Conservation (phyloP, 1,140 invertebrate genomes). For the Epicauta chinensis region DNA sequence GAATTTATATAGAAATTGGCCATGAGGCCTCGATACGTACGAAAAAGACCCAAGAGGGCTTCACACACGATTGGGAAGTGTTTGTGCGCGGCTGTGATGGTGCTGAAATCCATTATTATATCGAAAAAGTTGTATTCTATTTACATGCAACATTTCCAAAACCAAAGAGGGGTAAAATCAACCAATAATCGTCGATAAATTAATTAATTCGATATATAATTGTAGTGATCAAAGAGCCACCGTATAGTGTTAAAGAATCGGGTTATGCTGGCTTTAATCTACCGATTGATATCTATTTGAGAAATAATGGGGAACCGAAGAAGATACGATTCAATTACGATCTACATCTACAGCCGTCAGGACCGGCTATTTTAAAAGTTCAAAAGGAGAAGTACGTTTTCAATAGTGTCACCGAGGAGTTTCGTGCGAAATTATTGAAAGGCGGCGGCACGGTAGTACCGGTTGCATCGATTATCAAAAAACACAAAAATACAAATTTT, state of each 20-base stretch:
- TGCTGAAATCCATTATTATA: conserved; percentile 79
- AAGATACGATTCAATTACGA: conserved; percentile 84
- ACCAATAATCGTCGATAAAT: too few relatives aligned
- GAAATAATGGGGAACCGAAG: conserved; percentile 86
- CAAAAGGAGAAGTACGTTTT: conserved; percentile 73
- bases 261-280: conserved; percentile 92
- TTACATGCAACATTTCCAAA: conserved; percentile 89
- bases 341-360: conserved; percentile 68
- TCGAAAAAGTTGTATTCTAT: conserved; percentile 92
- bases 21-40: conserved; percentile 75
- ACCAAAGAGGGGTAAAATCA: conserved; percentile 79
- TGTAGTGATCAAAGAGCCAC: conserved; percentile 81
- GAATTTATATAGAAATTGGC: conserved; percentile 86
- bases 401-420: conserved; percentile 80
- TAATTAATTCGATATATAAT: conserved; percentile 20
- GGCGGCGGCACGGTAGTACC: conserved; percentile 73
- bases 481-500: too few relatives aligned
- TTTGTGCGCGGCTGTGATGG: conserved; percentile 84
- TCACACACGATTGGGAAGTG: conserved; percentile 97
- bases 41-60: conserved; percentile 77
- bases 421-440: conserved; percentile 77
- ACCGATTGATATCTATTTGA: conserved; percentile 86
- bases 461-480: too few relatives aligned
- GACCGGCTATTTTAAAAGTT: conserved; percentile 59
- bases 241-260: conserved; percentile 85